Conservation (phyloP, 2,797 vertebrate species). For the Protosalanx chinensis region DNA sequence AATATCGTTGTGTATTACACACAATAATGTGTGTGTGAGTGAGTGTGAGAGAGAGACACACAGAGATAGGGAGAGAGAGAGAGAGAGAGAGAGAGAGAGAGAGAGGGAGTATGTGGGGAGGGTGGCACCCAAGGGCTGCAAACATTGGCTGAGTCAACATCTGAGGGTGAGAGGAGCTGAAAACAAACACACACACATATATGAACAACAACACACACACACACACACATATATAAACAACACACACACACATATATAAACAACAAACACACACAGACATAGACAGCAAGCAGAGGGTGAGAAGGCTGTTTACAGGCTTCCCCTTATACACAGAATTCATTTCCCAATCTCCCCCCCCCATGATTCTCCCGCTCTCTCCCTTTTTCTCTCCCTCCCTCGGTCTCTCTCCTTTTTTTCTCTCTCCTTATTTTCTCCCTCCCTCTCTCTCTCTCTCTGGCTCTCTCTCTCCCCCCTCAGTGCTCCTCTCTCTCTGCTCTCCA, state of each 20-base stretch:
- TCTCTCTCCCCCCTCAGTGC: too few relatives aligned
- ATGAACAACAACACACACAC: too few relatives aligned
- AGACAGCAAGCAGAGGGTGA: neutral
- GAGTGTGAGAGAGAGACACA: neutral
- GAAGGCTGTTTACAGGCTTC: neutral
- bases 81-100: too few relatives aligned
- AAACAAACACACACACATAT: neutral
- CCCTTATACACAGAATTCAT: neutral
- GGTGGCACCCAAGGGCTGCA: neutral
- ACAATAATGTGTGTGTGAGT: neutral
- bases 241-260: neutral
- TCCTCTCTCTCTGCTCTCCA: too few relatives aligned
- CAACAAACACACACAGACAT: neutral
- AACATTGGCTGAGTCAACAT: constrained; percentile 2
- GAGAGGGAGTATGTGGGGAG: neutral
- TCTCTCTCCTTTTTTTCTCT: too few relatives aligned
- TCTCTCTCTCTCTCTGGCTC: neutral
- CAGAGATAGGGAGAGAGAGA: too few relatives aligned
- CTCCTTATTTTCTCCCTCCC: neutral
- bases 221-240: neutral
- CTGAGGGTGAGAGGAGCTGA: neutral
- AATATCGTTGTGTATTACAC: neutral
- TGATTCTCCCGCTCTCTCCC: neutral
- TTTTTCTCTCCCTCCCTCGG: neutral
- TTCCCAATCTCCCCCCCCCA: neutral